These are phyloP conservation scores for Leptopterna dolabrata DNA, from an alignment of 2,888 invertebrate species.

Conservation along the genomic window DNA sequence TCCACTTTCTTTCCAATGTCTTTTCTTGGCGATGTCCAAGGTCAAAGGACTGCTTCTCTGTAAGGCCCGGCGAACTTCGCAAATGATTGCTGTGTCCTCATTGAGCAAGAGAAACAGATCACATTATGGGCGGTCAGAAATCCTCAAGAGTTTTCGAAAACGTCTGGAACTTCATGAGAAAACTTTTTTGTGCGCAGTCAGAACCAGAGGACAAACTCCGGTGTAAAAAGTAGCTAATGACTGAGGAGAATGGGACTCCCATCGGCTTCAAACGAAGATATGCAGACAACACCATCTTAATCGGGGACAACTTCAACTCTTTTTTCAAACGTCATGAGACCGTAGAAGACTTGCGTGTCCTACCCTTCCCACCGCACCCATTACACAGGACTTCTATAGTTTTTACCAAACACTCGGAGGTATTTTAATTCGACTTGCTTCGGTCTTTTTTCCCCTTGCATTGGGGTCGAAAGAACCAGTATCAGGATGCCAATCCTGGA, in stretches of 20 bases:
- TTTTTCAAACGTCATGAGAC: not conserved
- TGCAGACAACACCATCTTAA: constrained; percentile 45
- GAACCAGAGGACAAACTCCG: not conserved
- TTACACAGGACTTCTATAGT: constrained; percentile 24
- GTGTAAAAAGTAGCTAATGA: constrained; percentile 39
- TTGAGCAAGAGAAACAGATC: not conserved
- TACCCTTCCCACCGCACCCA: constrained; percentile 20
- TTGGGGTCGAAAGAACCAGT: not conserved
- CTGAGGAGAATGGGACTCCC: not conserved
- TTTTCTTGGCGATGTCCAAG: too few species aligned
- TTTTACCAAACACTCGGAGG: constrained; percentile 11
- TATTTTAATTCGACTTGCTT: constrained; percentile 30
- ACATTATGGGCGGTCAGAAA: not conserved
- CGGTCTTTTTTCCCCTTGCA: not conserved
- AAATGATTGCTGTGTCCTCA: too few species aligned
- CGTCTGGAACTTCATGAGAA: not conserved
- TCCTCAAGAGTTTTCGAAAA: not conserved
- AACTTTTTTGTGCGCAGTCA: not conserved
- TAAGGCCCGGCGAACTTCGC: too few species aligned
- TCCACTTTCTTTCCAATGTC: too few species aligned
- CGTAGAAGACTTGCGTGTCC: constrained; percentile 24
- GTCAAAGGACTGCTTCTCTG: too few species aligned
- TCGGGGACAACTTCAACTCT: constrained; percentile 25
- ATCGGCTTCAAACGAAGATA: constrained; percentile 41
- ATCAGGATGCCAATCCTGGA: constrained; percentile 1